Base-by-base conservation (phyloP, 2,888 invertebrate genomes). In the Ethmia dodecea region DNA sequence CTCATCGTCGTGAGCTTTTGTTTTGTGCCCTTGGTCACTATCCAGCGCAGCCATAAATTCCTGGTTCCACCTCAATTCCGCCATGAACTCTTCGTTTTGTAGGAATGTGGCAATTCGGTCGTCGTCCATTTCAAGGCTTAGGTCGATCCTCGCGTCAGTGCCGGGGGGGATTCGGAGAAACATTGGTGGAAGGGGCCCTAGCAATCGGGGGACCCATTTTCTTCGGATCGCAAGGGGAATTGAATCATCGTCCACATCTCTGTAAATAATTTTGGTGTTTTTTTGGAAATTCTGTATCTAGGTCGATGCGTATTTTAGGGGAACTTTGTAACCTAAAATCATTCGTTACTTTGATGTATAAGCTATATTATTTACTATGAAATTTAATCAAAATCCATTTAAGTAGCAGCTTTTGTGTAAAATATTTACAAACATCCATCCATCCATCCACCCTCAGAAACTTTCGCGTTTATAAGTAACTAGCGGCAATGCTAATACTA, bases 41-140 rank as follows among this genome's bases (percentile, higher is more conserved):
- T 95, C 93, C 30, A 96, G 78, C 1, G 94, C 93, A 13, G 91
- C 91, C 88, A 96, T 91, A 61, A 96, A 96, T 58, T 95, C 95
- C 65, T 94, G 92, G 69, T 96, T 94, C 89, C 93, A 92, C 38
- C 94, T 87, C 20, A 96, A 77, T 60, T 96, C 94, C 28, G 93
- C 90, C 90, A 96, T 92, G 55, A 96, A 96, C 72, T 97, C 96
- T 62, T 95, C 94, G 60, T 96, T 96, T 69, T 96, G 96, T 36
- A 96, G 83, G 72, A 95, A 92, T 43, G 95, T 88, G 0, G 96
- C 96, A 44, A 95, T 93, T 45, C 92, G 89, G 64, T 96, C 95
- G 63, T 96, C 96, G 46, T 96, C 95, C 60, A 95, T 87, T 49
- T 93, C 92, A 4, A 84, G 52, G 43, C 79, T 84, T 1, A 84